These are phyloP conservation scores for Clitarchus hookeri DNA, from an alignment of 2,888 invertebrate genomes.

Conservation along the genomic window DNA sequence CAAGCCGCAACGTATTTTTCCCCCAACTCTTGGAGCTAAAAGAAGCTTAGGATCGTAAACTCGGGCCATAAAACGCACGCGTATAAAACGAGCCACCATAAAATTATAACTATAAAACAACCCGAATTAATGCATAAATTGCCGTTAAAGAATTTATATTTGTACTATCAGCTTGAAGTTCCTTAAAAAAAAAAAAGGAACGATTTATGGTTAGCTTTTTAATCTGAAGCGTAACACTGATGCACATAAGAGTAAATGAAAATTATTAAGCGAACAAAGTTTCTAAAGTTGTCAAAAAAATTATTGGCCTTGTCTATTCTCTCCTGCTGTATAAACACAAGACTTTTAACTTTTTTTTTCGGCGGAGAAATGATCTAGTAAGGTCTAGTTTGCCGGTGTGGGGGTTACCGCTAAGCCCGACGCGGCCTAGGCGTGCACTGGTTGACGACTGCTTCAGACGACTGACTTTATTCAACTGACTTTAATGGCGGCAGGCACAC, in stretches of 20 bases:
- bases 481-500: too few species aligned
- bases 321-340: too few species aligned
- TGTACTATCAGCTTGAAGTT: not conserved
- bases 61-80: not conserved
- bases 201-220: not conserved
- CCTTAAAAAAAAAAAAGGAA: not conserved
- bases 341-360: too few species aligned
- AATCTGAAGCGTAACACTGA: not conserved
- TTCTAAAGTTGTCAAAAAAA: not conserved
- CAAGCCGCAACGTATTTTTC: not conserved
- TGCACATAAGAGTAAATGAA: not conserved
- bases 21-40: not conserved
- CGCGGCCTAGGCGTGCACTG: too few species aligned
- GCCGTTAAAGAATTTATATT: slow-evolving; percentile 14
- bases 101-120: slow-evolving; percentile 14
- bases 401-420: too few species aligned
- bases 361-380: too few species aligned
- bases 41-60: not conserved
- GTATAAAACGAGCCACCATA: slow-evolving; percentile 5
- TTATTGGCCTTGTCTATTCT: too few species aligned
- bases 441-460: too few species aligned
- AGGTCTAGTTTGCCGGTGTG: too few species aligned
- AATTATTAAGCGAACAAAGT: not conserved
- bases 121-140: slow-evolving; percentile 2
- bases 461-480: too few species aligned